Conservation (phyloP, 2,797 vertebrate genomes). For the Macropodus opercularis region DNA sequence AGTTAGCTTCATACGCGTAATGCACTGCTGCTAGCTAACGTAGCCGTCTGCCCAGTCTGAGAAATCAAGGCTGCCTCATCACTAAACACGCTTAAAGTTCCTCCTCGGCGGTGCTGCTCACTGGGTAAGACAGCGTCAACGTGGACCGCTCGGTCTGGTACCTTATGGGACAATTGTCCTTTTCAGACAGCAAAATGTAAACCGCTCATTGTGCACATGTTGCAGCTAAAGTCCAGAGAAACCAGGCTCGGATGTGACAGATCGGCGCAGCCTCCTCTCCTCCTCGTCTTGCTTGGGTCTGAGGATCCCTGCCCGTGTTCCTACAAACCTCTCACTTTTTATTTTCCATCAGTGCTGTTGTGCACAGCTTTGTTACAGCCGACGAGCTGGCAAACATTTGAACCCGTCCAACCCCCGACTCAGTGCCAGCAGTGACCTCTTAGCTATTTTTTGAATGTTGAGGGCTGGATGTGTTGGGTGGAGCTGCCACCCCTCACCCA, state of each 20-base stretch:
- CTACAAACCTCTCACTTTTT: neutral
- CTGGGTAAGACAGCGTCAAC: neutral
- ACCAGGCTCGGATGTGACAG: neutral
- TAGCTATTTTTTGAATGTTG: conserved; percentile 14
- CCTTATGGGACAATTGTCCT: neutral
- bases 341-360: neutral
- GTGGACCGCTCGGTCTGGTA: neutral
- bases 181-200: conserved; percentile 1
- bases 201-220: neutral
- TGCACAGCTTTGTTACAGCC: neutral
- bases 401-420: neutral
- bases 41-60: no score
- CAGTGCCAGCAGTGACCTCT: neutral
- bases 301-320: neutral
- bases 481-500: conserved; percentile 26
- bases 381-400: neutral
- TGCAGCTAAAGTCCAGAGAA: neutral
- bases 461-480: conserved; percentile 16
- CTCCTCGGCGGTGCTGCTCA: neutral
- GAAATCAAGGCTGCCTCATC: neutral
- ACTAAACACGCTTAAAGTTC: neutral
- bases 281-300: neutral
- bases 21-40: conserved; percentile 33
- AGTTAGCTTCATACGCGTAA: conserved; percentile 36
- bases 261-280: neutral